These are phyloP conservation scores for Pontoporia blainvillei DNA, from an alignment of 2,113 vertebrate species.

Conservation along the genomic window DNA sequence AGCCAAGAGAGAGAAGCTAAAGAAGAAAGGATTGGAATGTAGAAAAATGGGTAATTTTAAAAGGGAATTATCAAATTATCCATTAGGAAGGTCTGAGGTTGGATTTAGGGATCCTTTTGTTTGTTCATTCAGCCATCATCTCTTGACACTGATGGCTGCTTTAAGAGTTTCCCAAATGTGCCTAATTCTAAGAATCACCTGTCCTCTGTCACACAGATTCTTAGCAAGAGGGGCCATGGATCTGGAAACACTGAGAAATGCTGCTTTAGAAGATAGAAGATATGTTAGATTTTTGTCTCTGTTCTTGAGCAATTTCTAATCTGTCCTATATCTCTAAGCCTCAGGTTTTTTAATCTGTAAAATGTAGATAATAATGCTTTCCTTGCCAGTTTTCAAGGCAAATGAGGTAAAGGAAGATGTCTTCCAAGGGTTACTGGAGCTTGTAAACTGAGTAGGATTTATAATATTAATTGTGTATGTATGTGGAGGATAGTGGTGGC, in stretches of 20 bases:
- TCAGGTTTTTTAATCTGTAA: background rate
- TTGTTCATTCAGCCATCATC: background rate
- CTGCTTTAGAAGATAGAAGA: background rate
- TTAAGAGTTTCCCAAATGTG: background rate
- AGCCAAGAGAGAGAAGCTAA: background rate
- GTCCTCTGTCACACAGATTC: background rate
- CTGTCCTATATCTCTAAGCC: background rate
- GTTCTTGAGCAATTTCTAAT: background rate
- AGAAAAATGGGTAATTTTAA: background rate
- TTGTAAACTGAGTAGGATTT: background rate
- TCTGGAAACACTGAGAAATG: background rate
- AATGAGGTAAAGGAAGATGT: slow-evolving; percentile 20
- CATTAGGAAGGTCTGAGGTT: background rate
- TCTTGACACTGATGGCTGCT: background rate
- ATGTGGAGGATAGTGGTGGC: background rate
- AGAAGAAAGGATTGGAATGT: background rate
- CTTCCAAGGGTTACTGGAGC: background rate
- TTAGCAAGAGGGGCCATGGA: background rate
- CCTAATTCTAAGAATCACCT: background rate
- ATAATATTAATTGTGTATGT: background rate
- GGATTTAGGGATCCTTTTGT: background rate
- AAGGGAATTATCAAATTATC: background rate
- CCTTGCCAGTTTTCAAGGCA: slow-evolving; percentile 17
- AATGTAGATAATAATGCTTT: background rate
- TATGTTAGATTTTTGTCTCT: slow-evolving; percentile 20